Evolutionary conservation across 2,113 vertebrate species (phyloP).

Genomic region (Brachyhypopomus gauderio): DNA sequence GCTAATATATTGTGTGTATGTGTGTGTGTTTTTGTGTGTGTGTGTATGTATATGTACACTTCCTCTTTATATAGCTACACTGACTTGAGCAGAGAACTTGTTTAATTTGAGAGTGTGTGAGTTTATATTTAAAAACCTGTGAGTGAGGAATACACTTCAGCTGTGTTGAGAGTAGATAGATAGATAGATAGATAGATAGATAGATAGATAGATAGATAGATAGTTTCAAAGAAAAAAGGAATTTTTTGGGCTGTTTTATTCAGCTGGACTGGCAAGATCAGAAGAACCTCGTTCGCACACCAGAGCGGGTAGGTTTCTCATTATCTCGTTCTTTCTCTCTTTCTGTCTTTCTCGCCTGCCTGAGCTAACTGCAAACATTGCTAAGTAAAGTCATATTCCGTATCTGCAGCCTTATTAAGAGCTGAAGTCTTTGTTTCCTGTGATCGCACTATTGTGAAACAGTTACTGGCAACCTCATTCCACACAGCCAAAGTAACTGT

Average conservation of each 20-base stretch:
- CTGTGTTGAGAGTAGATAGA: background rate
- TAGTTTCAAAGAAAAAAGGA: too few species aligned
- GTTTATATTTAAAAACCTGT: background rate
- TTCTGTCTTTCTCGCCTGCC: background rate
- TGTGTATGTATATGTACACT: slow-evolving; percentile 32
- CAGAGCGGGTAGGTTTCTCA: background rate
- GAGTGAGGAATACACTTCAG: background rate
- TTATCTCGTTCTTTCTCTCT: background rate
- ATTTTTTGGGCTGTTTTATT: too few species aligned
- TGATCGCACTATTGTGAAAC: background rate
- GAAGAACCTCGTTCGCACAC: background rate
- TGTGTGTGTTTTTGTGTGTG: slow-evolving; percentile 27
- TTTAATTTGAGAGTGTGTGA: background rate
- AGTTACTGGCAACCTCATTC: background rate
- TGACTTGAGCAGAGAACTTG: background rate
- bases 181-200: background rate
- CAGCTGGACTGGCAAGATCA: too few species aligned
- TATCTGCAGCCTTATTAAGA: background rate
- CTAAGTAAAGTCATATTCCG: background rate
- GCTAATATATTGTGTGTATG: slow-evolving; percentile 9
- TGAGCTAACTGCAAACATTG: background rate
- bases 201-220: background rate
- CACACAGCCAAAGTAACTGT: background rate
- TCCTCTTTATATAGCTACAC: slow-evolving; percentile 31
- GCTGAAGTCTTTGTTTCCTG: background rate